Base-by-base conservation (phyloP, 92 coral and sea anemone genomes). In the Chrysogorgia sp. region DNA sequence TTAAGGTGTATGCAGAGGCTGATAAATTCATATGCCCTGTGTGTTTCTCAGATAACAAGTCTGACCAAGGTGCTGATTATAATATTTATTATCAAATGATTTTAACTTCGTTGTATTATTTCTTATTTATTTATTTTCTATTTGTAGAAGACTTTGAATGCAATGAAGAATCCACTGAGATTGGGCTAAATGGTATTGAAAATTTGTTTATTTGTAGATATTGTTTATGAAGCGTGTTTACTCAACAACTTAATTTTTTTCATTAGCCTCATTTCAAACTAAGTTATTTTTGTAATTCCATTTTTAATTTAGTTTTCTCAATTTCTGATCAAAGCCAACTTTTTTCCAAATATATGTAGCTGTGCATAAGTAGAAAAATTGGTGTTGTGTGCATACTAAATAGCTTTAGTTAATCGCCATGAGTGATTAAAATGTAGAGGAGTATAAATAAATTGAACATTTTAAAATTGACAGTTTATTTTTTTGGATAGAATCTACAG, bases 11-110 rank as follows among this genome's bases (percentile, higher is more conserved):
- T 62, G 34, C 55, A 37, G 74, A 60, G 20, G 82, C 45, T 35
- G 82, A 61, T 20, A 41, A 76, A 29, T 76, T 76, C 24, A 24
- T 29, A 0, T 76, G 75, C 75, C 82, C 82, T 22, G 30, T 45
- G 53, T 76, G 82, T 41, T 62, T 17, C n/a, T n/a, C n/a, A n/a
- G n/a, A n/a, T n/a, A n/a, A n/a, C n/a, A n/a, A n/a, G n/a, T n/a
- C 66, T 15, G 80, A 61, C 43, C 26, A 58, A 14, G 50, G 34
- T 55, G 26, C 58, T 75, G 1, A 55, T 32, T 23, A 75, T 31
- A 12, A 48, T 1, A 69, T 30, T 34, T 10, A 43, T 0, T 19
- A 34, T 20, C 4, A 34, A 26, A n/a, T 40, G 20, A 5, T 45
- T 45, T 45, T 45, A 45, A 45, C 19, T 45, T 45, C 19, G 10